A percentile compares a stretch with the other conserved stretches of the same genome.
Conservation (phyloP, 2,113 vertebrate species). For the Suncus etruscus region DNA sequence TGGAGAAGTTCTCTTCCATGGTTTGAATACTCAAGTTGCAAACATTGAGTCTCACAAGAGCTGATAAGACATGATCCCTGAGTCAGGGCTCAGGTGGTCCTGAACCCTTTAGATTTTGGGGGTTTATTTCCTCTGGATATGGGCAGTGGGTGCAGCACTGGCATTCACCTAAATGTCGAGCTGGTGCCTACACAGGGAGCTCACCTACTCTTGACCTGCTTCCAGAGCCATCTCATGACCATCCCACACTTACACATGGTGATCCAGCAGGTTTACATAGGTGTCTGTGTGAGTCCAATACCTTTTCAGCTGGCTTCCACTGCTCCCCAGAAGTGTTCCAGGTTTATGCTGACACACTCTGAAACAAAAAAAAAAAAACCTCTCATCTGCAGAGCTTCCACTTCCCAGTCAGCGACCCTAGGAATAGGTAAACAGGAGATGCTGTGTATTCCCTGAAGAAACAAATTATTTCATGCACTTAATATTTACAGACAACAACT, state of each 20-base stretch:
- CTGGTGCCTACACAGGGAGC: rapidly evolving
- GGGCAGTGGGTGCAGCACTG: neutral
- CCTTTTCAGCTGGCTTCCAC: too few relatives aligned
- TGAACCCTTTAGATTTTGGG: rapidly evolving
- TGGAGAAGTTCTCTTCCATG: too few relatives aligned
- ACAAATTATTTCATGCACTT: neutral
- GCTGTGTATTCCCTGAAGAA: neutral
- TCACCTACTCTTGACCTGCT: neutral
- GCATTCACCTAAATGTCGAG: rapidly evolving
- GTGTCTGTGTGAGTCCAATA: neutral
- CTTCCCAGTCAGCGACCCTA: neutral
- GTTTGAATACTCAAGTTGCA: neutral
- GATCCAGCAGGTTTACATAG: too few relatives aligned
- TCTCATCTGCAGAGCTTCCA: neutral
- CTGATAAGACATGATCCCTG: neutral
- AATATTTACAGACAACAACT: neutral
- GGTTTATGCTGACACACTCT: neutral
- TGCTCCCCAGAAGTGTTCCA: neutral
- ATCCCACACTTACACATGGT: rapidly evolving
- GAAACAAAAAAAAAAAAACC: neutral
- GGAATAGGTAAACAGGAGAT: neutral
- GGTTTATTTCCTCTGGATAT: neutral
- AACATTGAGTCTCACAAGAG: neutral
- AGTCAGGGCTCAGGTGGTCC: neutral
- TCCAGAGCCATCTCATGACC: neutral